Percentiles rank a stretch among this genome's conserved stretches.
These are phyloP conservation scores for Bubo blakistoni DNA, from an alignment of 2,113 vertebrate species.

Conservation along the genomic window DNA sequence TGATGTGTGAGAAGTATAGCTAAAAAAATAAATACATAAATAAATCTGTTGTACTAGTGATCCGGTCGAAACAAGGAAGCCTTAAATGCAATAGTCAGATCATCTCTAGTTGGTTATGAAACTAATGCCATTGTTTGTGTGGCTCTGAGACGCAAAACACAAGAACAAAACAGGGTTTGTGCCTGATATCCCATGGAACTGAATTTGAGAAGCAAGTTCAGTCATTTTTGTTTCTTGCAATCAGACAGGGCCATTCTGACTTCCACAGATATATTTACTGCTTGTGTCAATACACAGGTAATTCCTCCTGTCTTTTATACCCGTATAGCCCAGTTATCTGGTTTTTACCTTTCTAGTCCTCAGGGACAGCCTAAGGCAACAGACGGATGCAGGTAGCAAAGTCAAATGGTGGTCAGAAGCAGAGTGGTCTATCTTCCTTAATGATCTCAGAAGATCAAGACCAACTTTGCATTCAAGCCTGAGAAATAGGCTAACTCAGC, in stretches of 20 bases:
- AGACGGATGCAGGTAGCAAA: background rate
- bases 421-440: background rate
- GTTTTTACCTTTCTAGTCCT: background rate
- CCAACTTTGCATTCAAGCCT: background rate
- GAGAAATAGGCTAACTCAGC: background rate
- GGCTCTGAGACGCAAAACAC: background rate
- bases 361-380: background rate
- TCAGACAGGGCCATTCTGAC: background rate
- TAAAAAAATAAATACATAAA: conserved; percentile 34
- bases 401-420: background rate
- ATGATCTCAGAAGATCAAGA: background rate
- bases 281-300: background rate
- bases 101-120: background rate
- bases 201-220: background rate
- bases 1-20: background rate
- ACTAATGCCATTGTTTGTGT: background rate
- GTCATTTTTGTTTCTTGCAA: background rate
- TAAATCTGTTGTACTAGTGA: background rate
- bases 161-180: background rate
- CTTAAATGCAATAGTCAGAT: background rate
- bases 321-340: background rate
- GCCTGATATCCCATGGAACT: background rate
- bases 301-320: background rate
- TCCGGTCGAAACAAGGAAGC: background rate
- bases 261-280: background rate